These are phyloP conservation scores for Theocolax elegans DNA, from an alignment of 1,140 invertebrate species.

Conservation along the genomic window DNA sequence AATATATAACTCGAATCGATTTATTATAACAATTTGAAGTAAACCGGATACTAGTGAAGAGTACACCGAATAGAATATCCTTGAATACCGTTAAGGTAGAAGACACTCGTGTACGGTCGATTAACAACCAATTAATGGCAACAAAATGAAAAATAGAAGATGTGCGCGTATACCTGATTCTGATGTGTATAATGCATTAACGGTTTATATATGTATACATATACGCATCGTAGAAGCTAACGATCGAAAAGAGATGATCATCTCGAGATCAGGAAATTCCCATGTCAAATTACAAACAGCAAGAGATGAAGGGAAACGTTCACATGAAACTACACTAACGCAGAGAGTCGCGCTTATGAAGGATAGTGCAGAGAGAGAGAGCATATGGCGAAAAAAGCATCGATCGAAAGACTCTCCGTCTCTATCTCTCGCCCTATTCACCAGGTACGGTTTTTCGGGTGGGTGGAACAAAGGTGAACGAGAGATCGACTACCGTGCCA, in stretches of 20 bases:
- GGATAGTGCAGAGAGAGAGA: background rate
- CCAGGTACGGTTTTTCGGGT: background rate
- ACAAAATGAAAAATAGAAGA: too few species aligned
- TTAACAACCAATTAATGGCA: too few species aligned
- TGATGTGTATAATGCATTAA: too few species aligned
- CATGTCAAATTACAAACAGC: constrained; percentile 46
- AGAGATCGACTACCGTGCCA: background rate
- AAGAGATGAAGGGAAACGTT: constrained; percentile 38
- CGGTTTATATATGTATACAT: too few species aligned
- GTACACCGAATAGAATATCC: too few species aligned
- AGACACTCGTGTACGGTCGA: too few species aligned
- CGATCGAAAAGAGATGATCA: constrained; percentile 19
- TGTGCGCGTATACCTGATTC: too few species aligned
- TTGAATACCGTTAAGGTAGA: too few species aligned
- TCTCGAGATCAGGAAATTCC: constrained; percentile 34
- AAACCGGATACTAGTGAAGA: too few species aligned
- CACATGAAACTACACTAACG: constrained; percentile 43
- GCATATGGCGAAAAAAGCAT: constrained; percentile 48
- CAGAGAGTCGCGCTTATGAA: too few species aligned
- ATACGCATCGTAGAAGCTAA: background rate
- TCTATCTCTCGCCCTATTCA: background rate
- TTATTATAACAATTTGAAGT: too few species aligned
- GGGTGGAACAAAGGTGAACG: background rate
- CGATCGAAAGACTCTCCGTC: background rate
- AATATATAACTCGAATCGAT: too few species aligned